Conservation (phyloP, 64 coral and sea anemone genomes). For the Anthopleura sola region DNA sequence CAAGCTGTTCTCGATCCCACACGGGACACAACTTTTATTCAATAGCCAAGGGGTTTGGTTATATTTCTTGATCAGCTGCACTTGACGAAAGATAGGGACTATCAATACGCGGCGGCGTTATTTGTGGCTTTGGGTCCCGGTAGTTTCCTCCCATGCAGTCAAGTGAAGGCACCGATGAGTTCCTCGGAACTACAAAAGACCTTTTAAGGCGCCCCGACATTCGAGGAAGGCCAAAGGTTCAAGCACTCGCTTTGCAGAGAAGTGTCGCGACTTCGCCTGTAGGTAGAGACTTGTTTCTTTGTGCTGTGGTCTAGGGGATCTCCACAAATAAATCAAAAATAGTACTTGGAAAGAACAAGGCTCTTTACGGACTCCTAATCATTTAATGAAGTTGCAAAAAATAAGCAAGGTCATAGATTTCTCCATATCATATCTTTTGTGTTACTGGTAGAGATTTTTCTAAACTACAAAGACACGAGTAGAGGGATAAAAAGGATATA, state of each 20-base stretch:
- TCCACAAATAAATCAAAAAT: background rate
- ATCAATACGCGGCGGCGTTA: conserved; percentile 30
- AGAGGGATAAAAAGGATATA: too few relatives aligned
- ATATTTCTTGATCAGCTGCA: background rate
- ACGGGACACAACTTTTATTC: background rate
- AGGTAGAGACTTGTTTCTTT: conserved; percentile 28
- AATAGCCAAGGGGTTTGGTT: background rate
- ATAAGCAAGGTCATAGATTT: too few relatives aligned
- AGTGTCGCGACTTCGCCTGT: conserved; percentile 40
- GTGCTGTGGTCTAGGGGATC: conserved; percentile 49
- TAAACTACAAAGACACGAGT: too few relatives aligned
- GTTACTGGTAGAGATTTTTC: too few relatives aligned
- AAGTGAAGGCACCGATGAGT: conserved; percentile 44
- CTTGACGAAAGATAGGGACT: conserved; percentile 39
- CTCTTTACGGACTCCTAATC: too few relatives aligned
- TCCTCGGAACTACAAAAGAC: conserved; percentile 15
- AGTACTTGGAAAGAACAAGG: too few relatives aligned
- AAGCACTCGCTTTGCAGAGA: conserved; percentile 51
- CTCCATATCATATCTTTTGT: too few relatives aligned
- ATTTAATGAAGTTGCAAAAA: too few relatives aligned
- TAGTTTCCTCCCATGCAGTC: conserved; percentile 52
- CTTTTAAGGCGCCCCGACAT: conserved; percentile 46
- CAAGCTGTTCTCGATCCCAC: background rate
- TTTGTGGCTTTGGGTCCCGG: conserved; percentile 31
- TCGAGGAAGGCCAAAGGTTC: conserved; percentile 39